These are phyloP conservation scores for Plebejus argus DNA, from an alignment of 2,888 invertebrate genomes.

Conservation along the genomic window DNA sequence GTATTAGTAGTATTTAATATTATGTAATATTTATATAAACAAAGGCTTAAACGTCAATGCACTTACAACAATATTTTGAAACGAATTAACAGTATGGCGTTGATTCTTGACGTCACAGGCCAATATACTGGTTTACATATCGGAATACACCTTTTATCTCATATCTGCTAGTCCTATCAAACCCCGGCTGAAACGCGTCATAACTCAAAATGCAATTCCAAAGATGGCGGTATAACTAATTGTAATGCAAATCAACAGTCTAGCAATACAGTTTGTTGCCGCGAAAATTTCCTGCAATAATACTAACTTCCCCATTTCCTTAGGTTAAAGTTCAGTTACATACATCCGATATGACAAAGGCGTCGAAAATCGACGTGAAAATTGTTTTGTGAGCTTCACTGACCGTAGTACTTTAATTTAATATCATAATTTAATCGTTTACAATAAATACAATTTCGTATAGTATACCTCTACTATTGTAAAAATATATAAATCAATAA, in stretches of 20 bases:
- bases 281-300: constrained; percentile 13
- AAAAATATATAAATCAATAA: no score
- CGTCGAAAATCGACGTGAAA: background rate
- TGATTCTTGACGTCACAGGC: background rate
- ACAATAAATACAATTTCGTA: no score
- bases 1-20: no score
- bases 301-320: constrained; percentile 10
- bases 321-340: background rate
- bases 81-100: background rate
- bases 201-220: constrained; percentile 6
- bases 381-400: background rate
- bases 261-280: constrained; percentile 9
- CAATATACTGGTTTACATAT: background rate
- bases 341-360: background rate
- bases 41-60: no score
- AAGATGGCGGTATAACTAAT: background rate
- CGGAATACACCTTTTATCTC: background rate
- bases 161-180: background rate
- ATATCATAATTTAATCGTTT: no score
- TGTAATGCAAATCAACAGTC: constrained; percentile 20
- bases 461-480: no score
- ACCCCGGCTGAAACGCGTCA: background rate
- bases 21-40: no score
- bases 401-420: background rate
- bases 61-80: background rate